Conservation (phyloP, 2,113 vertebrate genomes). For the Alces alces region DNA sequence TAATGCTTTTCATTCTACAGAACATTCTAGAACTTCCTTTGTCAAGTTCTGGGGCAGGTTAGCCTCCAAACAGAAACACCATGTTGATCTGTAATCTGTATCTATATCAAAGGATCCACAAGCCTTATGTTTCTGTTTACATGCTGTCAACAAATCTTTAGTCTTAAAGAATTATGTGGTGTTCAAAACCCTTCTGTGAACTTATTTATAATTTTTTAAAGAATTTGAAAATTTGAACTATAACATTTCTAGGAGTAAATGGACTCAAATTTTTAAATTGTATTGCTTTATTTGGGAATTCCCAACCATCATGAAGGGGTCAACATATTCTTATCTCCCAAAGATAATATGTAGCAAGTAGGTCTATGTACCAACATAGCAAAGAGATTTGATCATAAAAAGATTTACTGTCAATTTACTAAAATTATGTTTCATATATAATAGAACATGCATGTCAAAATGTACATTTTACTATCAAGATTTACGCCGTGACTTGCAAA, state of each 20-base stretch:
- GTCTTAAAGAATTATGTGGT: not conserved
- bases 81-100: not conserved
- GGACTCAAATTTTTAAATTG: not conserved
- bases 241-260: not conserved
- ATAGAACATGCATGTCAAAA: slow-evolving; percentile 1
- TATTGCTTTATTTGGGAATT: not conserved
- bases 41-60: not conserved
- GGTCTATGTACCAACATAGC: not conserved
- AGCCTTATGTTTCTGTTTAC: not conserved
- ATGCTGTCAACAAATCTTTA: not conserved
- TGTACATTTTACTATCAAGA: slow-evolving; percentile 38
- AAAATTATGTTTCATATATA: not conserved
- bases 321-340: not conserved
- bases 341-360: not conserved
- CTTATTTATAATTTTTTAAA: not conserved
- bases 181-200: not conserved
- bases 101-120: not conserved
- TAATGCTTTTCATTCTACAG: not conserved
- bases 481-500: slow-evolving; percentile 54
- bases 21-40: not conserved
- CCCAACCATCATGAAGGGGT: not conserved
- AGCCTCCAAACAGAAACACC: not conserved
- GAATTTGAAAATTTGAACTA: not conserved
- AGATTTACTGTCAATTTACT: slow-evolving; percentile 34
- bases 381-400: not conserved